phyloP scores from a whole-genome alignment of 1,140 invertebrate genomes.

The Danaus plexippus region DNA sequence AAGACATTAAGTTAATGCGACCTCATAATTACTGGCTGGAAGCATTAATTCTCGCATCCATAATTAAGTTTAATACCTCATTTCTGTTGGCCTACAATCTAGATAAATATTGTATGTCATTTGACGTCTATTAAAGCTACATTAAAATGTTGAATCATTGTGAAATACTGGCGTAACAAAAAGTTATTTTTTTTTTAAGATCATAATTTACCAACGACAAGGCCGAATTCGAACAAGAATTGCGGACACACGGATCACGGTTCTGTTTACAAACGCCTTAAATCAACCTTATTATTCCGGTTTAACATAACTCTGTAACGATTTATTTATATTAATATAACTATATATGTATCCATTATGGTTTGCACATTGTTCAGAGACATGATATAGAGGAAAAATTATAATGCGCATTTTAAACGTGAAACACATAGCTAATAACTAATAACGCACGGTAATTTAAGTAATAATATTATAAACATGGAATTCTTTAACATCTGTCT shows the following conservation, averaged over 20 bases:
- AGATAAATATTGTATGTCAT: slow-evolving; percentile 63
- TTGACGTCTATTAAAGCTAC: slow-evolving; percentile 58
- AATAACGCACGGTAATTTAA: no score
- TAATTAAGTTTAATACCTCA: slow-evolving; percentile 70
- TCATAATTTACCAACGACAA: slow-evolving; percentile 20
- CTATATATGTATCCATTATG: no score
- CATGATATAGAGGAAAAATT: no score
- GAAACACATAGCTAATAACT: no score
- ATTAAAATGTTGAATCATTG: slow-evolving; percentile 55
- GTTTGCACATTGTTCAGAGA: no score
- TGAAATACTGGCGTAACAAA: slow-evolving; percentile 32
- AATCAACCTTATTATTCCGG: no score
- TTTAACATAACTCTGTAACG: no score
- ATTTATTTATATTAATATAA: no score
- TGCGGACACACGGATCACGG: slow-evolving; percentile 12
- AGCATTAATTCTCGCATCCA: slow-evolving; percentile 69
- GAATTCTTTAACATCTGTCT: no score
- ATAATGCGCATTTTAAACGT: no score
- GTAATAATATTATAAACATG: no score
- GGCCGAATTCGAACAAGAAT: slow-evolving; percentile 27
- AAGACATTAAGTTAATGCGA: slow-evolving; percentile 70
- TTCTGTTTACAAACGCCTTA: slow-evolving; percentile 5
- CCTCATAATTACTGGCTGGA: slow-evolving; percentile 67
- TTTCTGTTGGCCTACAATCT: slow-evolving; percentile 66
- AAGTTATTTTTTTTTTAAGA: slow-evolving; percentile 20